Percentiles rank a stretch among this genome's conserved stretches.
These are phyloP conservation scores for Eurytoma adleriae DNA, from an alignment of 2,888 invertebrate species.

Conservation along the genomic window DNA sequence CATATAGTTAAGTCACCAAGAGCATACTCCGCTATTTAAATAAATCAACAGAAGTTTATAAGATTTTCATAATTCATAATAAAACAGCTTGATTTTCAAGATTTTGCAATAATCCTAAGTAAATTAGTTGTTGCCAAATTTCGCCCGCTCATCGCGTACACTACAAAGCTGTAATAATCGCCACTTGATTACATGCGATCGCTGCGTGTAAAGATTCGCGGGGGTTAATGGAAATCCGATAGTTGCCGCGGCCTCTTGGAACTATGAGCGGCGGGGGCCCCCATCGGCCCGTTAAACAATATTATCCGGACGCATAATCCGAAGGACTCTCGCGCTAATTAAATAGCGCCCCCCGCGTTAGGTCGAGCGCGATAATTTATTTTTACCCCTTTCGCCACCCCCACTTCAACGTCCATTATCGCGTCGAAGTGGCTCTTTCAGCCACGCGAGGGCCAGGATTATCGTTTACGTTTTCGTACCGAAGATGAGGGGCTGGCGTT, in stretches of 20 bases:
- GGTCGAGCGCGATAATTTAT: conserved; percentile 14
- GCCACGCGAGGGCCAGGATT: conserved; percentile 10
- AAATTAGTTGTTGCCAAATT: too few species aligned
- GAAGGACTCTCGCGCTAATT: conserved; percentile 8
- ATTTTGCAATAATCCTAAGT: too few species aligned
- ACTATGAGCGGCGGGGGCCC: not conserved
- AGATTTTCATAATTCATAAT: too few species aligned
- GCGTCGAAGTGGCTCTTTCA: conserved; percentile 29
- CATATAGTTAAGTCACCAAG: too few species aligned
- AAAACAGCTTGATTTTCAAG: too few species aligned
- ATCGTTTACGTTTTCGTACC: conserved; percentile 30
- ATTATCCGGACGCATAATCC: conserved; percentile 11
- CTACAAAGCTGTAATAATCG: too few species aligned
- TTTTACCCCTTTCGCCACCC: not conserved
- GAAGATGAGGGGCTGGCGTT: conserved; percentile 1
- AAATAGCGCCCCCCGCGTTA: conserved; percentile 19
- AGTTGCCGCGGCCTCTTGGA: not conserved
- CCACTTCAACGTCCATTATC: conserved; percentile 12
- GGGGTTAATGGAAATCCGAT: not conserved
- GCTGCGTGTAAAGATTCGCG: not conserved
- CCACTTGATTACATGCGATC: too few species aligned
- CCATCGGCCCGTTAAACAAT: not conserved
- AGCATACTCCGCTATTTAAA: too few species aligned
- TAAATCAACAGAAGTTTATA: too few species aligned
- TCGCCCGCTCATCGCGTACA: too few species aligned